A percentile compares a stretch with the other conserved stretches of the same genome.
These are phyloP conservation scores for Mylabris sibirica DNA, from an alignment of 2,888 invertebrate genomes.

Conservation along the genomic window DNA sequence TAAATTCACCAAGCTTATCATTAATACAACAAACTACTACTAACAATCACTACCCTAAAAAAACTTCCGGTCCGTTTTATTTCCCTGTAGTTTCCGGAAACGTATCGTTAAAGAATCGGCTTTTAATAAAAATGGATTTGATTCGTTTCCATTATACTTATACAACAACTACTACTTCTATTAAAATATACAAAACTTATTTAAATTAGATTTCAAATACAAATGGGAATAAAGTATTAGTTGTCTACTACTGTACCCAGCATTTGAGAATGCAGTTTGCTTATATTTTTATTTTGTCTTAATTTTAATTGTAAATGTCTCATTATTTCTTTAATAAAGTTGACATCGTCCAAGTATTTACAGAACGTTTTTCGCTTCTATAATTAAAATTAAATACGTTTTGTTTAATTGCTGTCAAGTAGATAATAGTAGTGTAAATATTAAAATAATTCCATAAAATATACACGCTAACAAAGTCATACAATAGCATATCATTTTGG, in stretches of 20 bases:
- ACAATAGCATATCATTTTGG: neutral
- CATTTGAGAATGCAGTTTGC: conserved; percentile 11
- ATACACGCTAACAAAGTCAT: neutral
- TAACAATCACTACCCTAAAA: conserved; percentile 5
- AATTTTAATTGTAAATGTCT: conserved; percentile 53
- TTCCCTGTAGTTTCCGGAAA: conserved; percentile 12
- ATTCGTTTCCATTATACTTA: no score
- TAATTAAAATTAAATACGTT: conserved; percentile 51
- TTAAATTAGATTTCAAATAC: conserved; percentile 46
- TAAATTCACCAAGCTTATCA: conserved; percentile 14
- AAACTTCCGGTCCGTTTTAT: conserved; percentile 10
- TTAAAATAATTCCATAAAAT: neutral
- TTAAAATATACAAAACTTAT: conserved; percentile 47
- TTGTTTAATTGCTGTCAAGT: conserved; percentile 43
- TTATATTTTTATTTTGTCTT: conserved; percentile 49
- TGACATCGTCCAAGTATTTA: conserved; percentile 49
- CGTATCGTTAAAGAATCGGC: conserved; percentile 29
- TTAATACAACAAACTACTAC: conserved; percentile 1
- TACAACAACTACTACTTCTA: conserved; percentile 43
- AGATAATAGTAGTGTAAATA: neutral
- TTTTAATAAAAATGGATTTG: conserved; percentile 40
- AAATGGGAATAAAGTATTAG: conserved; percentile 4
- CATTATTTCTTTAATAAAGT: conserved; percentile 55
- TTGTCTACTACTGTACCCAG: neutral
- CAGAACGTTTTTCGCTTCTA: conserved; percentile 47